Base-by-base conservation (phyloP, 2,797 vertebrate genomes). In the Alfaro cultratus region DNA sequence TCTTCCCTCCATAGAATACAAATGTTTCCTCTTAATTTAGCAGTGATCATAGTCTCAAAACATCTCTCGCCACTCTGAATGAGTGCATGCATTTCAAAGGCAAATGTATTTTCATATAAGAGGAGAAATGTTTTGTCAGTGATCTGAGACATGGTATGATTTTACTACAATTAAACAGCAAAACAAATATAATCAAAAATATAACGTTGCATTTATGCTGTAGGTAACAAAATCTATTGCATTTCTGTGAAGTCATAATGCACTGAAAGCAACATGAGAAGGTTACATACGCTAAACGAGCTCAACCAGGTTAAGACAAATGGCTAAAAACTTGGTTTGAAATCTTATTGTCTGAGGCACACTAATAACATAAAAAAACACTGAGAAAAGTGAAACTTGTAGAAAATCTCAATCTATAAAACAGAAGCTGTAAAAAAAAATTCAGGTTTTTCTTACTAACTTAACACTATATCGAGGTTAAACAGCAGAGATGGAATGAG, bases 1-100 rank as follows among this genome's bases (percentile, higher is more conserved):
- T 74, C 41, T 21, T 6, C 70, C 18, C 34, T 23, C 81, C 45
- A 78, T 31, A 79, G 11, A 75, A 76, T 60, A 77, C 75, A 55
- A 13, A 77, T 43, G 67, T 85, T 34, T 82, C 21, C 5, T 78
- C 31, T 83, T 64, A 72, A 46, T 51, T 76, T 13, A 53, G 76
- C 83, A 77, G 74, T 75, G 18, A 82, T 29, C 12, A 31, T 51
- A 23, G 26, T 70, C 73, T 51, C 46, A 47, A 80, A 79, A 82
- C 64, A 77, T 57, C 31, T 60, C 11, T 39, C 7, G 11, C 74
- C 36, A 57, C 39, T 73, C 18, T 53, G 18, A 73, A 31, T 29
- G 45, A 39, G 18, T 7, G 10, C 41, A 43, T 11, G 15, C 34
- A 79, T 23, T 64, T 39, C 62, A 67, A 23, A 67, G 23, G 34